Evolutionary conservation across 35 echinoderm and acorn worm species (phyloP).

Genomic region (Apostichopus californicus): DNA sequence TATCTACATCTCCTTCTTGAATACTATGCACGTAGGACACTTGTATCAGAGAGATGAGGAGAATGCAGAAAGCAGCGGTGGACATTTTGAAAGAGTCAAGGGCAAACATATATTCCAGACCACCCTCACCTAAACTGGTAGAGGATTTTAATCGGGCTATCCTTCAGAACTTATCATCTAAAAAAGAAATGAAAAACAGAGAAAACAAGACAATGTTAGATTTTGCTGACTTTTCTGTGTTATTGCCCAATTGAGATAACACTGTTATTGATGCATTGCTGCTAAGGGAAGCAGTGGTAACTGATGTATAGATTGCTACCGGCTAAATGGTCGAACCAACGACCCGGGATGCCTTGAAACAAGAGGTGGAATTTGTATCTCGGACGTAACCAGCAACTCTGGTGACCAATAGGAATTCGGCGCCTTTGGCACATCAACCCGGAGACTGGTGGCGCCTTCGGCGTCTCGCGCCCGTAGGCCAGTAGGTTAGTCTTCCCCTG

Average conservation of each 20-base stretch:
- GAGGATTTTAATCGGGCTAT: not conserved
- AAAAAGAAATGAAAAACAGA: not conserved
- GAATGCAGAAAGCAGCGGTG: not conserved
- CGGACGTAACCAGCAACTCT: no score
- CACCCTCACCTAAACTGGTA: conserved; percentile 15
- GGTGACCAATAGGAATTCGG: no score
- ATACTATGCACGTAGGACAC: not conserved
- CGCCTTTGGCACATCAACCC: no score
- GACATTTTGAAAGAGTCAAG: conserved; percentile 49
- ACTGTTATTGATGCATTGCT: not conserved
- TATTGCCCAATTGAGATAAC: not conserved
- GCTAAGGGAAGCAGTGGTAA: not conserved
- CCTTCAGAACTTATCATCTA: conserved; percentile 6
- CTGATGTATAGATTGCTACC: not conserved
- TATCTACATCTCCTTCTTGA: conserved; percentile 14
- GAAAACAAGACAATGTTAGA: no score
- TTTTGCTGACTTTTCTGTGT: no score
- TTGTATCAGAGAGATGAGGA: conserved; percentile 8
- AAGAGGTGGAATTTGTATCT: no score
- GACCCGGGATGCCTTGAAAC: no score
- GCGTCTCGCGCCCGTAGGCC: no score
- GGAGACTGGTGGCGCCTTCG: no score
- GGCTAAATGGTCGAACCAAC: not conserved
- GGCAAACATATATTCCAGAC: conserved; percentile 1
- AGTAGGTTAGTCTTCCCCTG: no score